Conservation (phyloP, 1,140 invertebrate genomes). For the Homarus americanus region DNA sequence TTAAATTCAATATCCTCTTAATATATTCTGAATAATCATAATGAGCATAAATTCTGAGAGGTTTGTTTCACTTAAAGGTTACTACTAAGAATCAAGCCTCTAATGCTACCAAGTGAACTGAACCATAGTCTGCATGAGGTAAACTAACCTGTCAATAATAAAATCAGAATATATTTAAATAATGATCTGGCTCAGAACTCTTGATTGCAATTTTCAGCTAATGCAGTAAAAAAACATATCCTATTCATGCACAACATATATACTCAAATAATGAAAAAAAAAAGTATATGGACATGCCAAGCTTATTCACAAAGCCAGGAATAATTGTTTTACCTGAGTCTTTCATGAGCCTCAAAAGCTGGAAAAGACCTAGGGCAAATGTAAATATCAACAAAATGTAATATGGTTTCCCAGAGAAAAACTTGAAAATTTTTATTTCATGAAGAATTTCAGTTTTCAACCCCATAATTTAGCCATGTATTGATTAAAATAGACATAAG, state of each 20-base stretch:
- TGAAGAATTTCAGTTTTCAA: slow-evolving; percentile 58
- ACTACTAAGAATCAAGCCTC: slow-evolving; percentile 11
- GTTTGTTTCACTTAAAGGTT: not conserved
- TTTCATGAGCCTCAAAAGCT: slow-evolving; percentile 50
- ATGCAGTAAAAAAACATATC: slow-evolving; percentile 39
- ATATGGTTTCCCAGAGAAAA: slow-evolving; percentile 35
- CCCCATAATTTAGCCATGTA: slow-evolving; percentile 8
- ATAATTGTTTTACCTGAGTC: slow-evolving; percentile 57
- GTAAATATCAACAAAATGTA: slow-evolving; percentile 40
- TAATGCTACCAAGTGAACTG: slow-evolving; percentile 26
- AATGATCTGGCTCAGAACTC: slow-evolving; percentile 14
- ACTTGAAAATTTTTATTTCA: slow-evolving; percentile 49
- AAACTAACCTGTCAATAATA: slow-evolving; percentile 18
- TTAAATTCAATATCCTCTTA: not conserved
- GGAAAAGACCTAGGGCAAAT: slow-evolving; percentile 58
- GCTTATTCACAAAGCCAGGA: slow-evolving; percentile 69
- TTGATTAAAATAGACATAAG: not conserved
- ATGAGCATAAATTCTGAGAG: not conserved
- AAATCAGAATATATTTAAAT: not conserved
- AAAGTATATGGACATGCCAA: slow-evolving; percentile 64
- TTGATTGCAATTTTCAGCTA: slow-evolving; percentile 31
- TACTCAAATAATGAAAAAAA: slow-evolving; percentile 38
- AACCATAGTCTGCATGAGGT: not conserved
- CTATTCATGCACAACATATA: slow-evolving; percentile 36
- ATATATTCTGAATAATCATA: not conserved